Base-by-base conservation (phyloP, 1,140 invertebrate species). In the Chlorops oryzae region DNA sequence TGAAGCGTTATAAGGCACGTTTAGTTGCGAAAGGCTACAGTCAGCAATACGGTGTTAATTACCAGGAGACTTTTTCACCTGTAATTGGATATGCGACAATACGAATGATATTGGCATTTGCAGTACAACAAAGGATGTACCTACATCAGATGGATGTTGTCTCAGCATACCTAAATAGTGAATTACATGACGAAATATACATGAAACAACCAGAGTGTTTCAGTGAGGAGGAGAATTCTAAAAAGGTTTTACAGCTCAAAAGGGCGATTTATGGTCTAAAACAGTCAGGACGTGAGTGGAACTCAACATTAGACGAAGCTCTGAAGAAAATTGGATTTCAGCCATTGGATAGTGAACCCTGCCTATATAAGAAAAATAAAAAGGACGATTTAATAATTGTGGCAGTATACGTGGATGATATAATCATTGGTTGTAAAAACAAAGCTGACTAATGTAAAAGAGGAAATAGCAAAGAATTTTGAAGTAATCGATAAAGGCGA, bases 351-450 rank as follows among this genome's bases (percentile, higher is more conserved):
- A 43, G n/a, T 20, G 35, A 52, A 21, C 42, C 50, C 1, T 46
- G 32, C 28, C 40, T 23, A 22, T 20, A 42, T 23, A 42, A 42
- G 17, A 23, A 42, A 2, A 23, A 42, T 12, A 2, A 22, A n/a
- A 23, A 42, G 21, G 40, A 20, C 20, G 20, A 42, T 3, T 15
- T 10, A 5, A 22, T 42, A 9, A n/a, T 21, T 12, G 23, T 72
- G 28, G 47, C 64, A 37, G 20, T 67, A 9, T 72, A 70, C 64
- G 70, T 73, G 7, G 69, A 73, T 52, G 68, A 73, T 62, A 21
- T 70, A 6, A 52, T 72, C 17, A 51, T 71, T 27, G 51, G 56
- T 55, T 51, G 59, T 13, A 51, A 34, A 59, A 46, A 47, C 39
- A 34, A 6, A 57, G 21, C 40, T 70, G 20, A 21, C 12, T 48